A percentile compares a stretch with the other conserved stretches of the same genome.
Conservation (phyloP, 2,797 vertebrate species). For the Anableps anableps region DNA sequence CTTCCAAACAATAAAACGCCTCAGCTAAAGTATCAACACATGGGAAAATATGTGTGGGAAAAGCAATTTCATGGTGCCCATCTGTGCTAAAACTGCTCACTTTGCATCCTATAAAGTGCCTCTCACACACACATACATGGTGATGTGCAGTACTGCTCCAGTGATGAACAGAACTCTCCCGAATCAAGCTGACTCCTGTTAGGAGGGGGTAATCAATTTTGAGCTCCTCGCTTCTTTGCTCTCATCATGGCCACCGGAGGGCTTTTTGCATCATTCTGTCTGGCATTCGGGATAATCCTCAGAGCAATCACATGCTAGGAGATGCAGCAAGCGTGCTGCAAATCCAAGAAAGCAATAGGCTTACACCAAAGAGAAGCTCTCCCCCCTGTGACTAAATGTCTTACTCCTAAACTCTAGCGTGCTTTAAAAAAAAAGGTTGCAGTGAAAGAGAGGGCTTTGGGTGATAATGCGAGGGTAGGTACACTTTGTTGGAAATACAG, state of each 20-base stretch:
- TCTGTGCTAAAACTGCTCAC: conserved; percentile 58
- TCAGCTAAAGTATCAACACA: conserved; percentile 47
- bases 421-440: conserved; percentile 42
- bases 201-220: conserved; percentile 72
- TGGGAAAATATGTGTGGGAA: conserved; percentile 41
- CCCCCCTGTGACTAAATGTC: conserved; percentile 75
- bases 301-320: conserved; percentile 77
- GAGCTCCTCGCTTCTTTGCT: conserved; percentile 62
- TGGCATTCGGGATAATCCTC: conserved; percentile 76
- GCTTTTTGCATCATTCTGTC: conserved; percentile 76
- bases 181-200: conserved; percentile 57
- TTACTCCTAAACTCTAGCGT: conserved; percentile 64
- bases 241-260: conserved; percentile 72
- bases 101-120: conserved; percentile 45
- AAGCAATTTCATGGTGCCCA: conserved; percentile 53
- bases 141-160: conserved; percentile 29
- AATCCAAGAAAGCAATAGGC: conserved; percentile 75
- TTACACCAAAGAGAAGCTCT: conserved; percentile 71
- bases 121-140: conserved; percentile 14
- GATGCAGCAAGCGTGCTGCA: conserved; percentile 66
- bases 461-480: conserved; percentile 53
- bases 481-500: conserved; percentile 57
- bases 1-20: conserved; percentile 34
- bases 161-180: conserved; percentile 67
- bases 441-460: conserved; percentile 56